Evolutionary conservation across 2,113 vertebrate species (phyloP).

Genomic region (Grantiella picta): DNA sequence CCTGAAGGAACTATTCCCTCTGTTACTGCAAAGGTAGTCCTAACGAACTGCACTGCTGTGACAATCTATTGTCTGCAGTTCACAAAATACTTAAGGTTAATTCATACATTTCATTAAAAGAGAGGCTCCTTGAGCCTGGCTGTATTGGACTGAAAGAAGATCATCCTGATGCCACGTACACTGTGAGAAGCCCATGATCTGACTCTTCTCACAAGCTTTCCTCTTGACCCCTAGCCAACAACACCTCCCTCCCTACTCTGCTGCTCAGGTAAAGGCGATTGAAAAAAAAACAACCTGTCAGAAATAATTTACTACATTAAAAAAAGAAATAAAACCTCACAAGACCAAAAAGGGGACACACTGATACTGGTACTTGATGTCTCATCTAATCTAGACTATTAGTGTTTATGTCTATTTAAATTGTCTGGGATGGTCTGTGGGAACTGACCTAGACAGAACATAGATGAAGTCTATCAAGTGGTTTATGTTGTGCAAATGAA

Average conservation of each 20-base stretch:
- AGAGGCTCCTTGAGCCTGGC: not conserved
- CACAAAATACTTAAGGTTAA: not conserved
- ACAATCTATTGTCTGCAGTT: not conserved
- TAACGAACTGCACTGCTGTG: not conserved
- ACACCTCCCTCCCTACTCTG: not conserved
- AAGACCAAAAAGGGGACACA: not conserved
- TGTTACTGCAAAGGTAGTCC: not conserved
- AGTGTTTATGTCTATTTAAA: not conserved
- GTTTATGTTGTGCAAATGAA: not conserved
- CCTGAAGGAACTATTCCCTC: not conserved
- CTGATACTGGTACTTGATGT: not conserved
- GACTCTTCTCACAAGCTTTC: not conserved
- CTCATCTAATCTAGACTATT: not conserved
- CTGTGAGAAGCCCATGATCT: not conserved
- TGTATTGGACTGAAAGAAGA: not conserved
- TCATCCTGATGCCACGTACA: not conserved
- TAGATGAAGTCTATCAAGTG: not conserved
- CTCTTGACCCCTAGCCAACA: not conserved
- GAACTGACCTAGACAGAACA: not conserved
- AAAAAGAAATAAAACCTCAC: not conserved
- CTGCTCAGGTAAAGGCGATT: not conserved
- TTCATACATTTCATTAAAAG: not conserved
- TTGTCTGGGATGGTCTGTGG: not conserved
- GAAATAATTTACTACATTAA: not conserved
- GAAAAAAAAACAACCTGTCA: not conserved